Percentiles rank a stretch among this genome's conserved stretches.
phyloP scores from a whole-genome alignment of 2,113 vertebrate species.

The Petrocephalus microphthalmus region DNA sequence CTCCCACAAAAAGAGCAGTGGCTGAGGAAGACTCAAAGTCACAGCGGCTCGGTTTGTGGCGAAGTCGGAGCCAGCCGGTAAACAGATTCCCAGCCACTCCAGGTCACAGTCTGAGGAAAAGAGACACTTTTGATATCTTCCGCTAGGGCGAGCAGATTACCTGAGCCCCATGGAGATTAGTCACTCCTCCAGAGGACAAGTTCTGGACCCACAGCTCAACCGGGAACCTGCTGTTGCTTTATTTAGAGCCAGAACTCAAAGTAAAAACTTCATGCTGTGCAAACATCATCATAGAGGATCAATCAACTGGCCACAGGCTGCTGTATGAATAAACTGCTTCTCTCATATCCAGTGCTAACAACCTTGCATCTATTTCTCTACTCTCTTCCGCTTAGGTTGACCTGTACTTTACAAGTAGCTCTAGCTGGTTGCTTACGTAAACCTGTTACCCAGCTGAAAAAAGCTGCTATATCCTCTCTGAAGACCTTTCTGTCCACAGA shows the following conservation, averaged over 20 bases:
- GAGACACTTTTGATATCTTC: not conserved
- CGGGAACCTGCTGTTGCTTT: not conserved
- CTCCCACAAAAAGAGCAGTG: not conserved
- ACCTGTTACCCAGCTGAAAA: not conserved
- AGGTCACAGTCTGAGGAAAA: not conserved
- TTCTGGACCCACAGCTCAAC: not conserved
- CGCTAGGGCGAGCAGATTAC: not conserved
- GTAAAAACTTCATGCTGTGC: not conserved
- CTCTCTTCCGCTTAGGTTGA: slow-evolving; percentile 5
- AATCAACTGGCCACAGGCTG: not conserved
- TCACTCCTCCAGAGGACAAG: not conserved
- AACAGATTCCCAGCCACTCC: not conserved
- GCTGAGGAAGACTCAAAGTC: not conserved
- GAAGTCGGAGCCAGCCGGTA: not conserved
- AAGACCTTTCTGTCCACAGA: not conserved
- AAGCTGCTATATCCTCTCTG: not conserved
- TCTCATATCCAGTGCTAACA: not conserved
- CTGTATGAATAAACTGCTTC: not conserved
- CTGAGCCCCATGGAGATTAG: not conserved
- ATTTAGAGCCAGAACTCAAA: not conserved
- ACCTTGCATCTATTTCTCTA: slow-evolving; percentile 14
- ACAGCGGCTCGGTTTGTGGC: too few relatives aligned
- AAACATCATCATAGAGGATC: not conserved
- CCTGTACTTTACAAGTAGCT: not conserved
- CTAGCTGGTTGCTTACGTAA: not conserved